A percentile compares a stretch with the other conserved stretches of the same genome.
phyloP scores from a whole-genome alignment of 2,888 invertebrate genomes.

The Aquatica leii region DNA sequence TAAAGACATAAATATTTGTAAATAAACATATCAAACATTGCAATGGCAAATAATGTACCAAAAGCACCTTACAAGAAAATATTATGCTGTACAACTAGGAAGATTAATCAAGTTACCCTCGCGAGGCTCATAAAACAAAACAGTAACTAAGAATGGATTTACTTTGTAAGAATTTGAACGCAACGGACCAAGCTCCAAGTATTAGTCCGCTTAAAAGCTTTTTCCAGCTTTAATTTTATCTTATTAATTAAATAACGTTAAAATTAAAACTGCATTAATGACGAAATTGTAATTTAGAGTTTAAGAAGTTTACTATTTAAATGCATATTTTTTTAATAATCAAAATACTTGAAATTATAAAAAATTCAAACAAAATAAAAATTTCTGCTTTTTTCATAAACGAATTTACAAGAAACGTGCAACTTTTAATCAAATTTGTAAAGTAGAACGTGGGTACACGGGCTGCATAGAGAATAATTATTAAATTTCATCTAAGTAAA shows the following conservation, averaged over 20 bases:
- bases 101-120: slow-evolving; percentile 49
- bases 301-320: neutral
- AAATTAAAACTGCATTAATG: slow-evolving; percentile 22
- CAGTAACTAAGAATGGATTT: slow-evolving; percentile 50
- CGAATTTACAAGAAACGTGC: too few species aligned
- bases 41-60: neutral
- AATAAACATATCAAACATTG: slow-evolving; percentile 4
- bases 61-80: slow-evolving; percentile 28
- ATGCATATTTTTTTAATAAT: neutral
- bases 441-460: too few species aligned
- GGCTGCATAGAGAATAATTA: too few species aligned
- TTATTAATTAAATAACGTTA: slow-evolving; percentile 31
- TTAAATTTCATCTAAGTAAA: too few species aligned
- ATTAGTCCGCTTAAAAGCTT: slow-evolving; percentile 29
- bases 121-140: slow-evolving; percentile 49
- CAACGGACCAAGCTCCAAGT: slow-evolving; percentile 31
- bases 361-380: too few species aligned
- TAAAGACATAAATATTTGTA: slow-evolving; percentile 1
- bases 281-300: too few species aligned
- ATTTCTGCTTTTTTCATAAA: too few species aligned
- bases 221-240: slow-evolving; percentile 33
- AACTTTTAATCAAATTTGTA: too few species aligned
- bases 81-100: slow-evolving; percentile 41
- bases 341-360: too few species aligned
- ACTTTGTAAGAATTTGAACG: slow-evolving; percentile 47